Percentiles rank a stretch among this genome's conserved stretches.
Conservation (phyloP, 2,888 invertebrate species). For the Lissocephala sabroskyi region DNA sequence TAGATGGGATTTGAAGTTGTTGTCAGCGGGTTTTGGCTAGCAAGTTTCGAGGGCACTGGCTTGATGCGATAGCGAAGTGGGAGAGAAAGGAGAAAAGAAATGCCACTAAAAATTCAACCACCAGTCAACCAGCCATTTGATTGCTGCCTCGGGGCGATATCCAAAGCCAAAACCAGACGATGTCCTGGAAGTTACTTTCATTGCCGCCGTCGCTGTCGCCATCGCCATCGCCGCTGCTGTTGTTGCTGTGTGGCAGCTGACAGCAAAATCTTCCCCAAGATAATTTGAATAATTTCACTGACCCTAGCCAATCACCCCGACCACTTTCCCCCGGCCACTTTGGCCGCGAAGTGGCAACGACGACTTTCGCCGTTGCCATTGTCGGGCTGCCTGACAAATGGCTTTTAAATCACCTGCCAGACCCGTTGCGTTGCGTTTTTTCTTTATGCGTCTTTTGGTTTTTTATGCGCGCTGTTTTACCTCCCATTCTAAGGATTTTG, state of each 20-base stretch:
- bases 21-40: slow-evolving; percentile 26
- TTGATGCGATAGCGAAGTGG: slow-evolving; percentile 19
- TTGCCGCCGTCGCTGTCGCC: slow-evolving; percentile 4
- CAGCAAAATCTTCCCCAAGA: slow-evolving; percentile 53
- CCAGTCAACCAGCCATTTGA: slow-evolving; percentile 33
- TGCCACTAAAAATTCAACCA: slow-evolving; percentile 45
- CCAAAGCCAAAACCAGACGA: slow-evolving; percentile 11
- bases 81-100: slow-evolving; percentile 14
- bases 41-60: slow-evolving; percentile 32
- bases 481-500: slow-evolving; percentile 9
- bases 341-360: too few species aligned
- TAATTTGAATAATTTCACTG: slow-evolving; percentile 62
- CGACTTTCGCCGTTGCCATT: not conserved
- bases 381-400: slow-evolving; percentile 47
- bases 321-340: slow-evolving; percentile 6
- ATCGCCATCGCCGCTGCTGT: not conserved
- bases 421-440: slow-evolving; percentile 24
- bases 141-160: slow-evolving; percentile 37
- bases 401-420: slow-evolving; percentile 60
- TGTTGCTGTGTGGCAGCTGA: slow-evolving; percentile 34
- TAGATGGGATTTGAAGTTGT: slow-evolving; percentile 61
- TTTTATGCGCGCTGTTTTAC: slow-evolving; percentile 5
- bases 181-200: slow-evolving; percentile 19
- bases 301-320: slow-evolving; percentile 54
- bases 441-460: slow-evolving; percentile 2